Percentiles rank a stretch among this genome's conserved stretches.
Conservation (phyloP, 2,888 invertebrate species). For the Lycophotia porphyrea region DNA sequence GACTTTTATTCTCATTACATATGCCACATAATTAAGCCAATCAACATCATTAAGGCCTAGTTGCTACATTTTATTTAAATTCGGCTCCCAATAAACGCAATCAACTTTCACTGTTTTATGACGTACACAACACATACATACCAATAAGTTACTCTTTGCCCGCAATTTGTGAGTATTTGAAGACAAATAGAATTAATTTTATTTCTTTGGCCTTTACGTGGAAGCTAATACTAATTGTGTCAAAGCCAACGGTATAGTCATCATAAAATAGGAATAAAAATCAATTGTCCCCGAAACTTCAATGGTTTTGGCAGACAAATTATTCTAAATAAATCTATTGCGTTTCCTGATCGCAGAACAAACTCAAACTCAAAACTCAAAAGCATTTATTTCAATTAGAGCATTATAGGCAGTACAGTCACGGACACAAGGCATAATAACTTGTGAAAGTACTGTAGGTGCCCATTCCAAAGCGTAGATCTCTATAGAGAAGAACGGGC, state of each 20-base stretch:
- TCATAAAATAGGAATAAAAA: neutral
- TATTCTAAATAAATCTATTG: too few species aligned
- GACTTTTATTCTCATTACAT: constrained; percentile 53
- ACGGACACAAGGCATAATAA: too few species aligned
- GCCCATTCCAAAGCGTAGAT: too few species aligned
- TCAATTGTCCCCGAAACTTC: neutral
- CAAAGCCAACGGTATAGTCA: neutral
- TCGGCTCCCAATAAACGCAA: constrained; percentile 49
- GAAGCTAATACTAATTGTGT: constrained; percentile 1
- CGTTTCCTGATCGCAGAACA: too few species aligned
- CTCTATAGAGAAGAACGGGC: too few species aligned
- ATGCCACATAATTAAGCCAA: constrained; percentile 65
- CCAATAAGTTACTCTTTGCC: constrained; percentile 43
- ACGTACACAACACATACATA: constrained; percentile 46
- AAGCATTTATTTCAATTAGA: too few species aligned
- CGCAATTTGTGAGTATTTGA: constrained; percentile 32
- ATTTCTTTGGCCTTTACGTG: constrained; percentile 9
- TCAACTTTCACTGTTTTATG: constrained; percentile 67
- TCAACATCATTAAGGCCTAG: constrained; percentile 56
- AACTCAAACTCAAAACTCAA: too few species aligned
- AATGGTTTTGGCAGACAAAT: neutral
- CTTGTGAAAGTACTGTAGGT: too few species aligned
- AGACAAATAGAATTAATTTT: constrained; percentile 39
- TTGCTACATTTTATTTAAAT: constrained; percentile 63
- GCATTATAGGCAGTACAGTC: too few species aligned